Percentiles rank a stretch among this genome's conserved stretches.
These are phyloP conservation scores for Moxostoma hubbsi DNA, from an alignment of 2,797 vertebrate genomes.

Conservation along the genomic window DNA sequence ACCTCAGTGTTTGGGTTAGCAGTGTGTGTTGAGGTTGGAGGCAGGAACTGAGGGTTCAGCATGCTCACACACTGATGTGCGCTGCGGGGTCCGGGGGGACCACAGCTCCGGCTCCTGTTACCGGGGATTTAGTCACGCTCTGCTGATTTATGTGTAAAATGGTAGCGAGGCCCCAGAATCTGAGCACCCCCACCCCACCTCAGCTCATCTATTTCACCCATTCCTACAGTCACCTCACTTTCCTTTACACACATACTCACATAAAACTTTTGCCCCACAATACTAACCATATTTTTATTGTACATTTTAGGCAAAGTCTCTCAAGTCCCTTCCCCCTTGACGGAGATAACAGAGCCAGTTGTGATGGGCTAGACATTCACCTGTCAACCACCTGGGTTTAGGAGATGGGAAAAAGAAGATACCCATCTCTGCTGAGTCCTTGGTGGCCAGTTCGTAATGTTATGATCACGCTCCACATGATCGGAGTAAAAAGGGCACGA, in stretches of 20 bases:
- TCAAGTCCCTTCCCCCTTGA: too few relatives aligned
- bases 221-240: slow-evolving; percentile 30
- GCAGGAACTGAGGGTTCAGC: slow-evolving; percentile 79
- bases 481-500: too few relatives aligned
- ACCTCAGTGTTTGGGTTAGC: slow-evolving; percentile 93
- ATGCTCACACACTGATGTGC: slow-evolving; percentile 89
- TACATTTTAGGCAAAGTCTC: too few relatives aligned
- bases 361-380: too few relatives aligned
- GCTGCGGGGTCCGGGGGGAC: slow-evolving; percentile 86
- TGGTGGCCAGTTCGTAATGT: too few relatives aligned
- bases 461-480: too few relatives aligned
- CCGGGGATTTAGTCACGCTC: slow-evolving; percentile 95
- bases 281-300: too few relatives aligned
- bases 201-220: not conserved
- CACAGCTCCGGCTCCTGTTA: slow-evolving; percentile 92
- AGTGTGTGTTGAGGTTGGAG: slow-evolving; percentile 85
- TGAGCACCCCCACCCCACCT: slow-evolving; percentile 52
- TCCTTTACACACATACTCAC: slow-evolving; percentile 25
- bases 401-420: too few relatives aligned
- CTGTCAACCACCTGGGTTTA: too few relatives aligned
- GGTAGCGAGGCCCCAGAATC: slow-evolving; percentile 77
- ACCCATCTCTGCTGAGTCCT: too few relatives aligned
- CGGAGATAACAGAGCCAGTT: too few relatives aligned
- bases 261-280: not conserved
- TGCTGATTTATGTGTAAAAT: slow-evolving; percentile 94